These are phyloP conservation scores for Sitophilus oryzae DNA, from an alignment of 1,140 invertebrate genomes.

Conservation along the genomic window DNA sequence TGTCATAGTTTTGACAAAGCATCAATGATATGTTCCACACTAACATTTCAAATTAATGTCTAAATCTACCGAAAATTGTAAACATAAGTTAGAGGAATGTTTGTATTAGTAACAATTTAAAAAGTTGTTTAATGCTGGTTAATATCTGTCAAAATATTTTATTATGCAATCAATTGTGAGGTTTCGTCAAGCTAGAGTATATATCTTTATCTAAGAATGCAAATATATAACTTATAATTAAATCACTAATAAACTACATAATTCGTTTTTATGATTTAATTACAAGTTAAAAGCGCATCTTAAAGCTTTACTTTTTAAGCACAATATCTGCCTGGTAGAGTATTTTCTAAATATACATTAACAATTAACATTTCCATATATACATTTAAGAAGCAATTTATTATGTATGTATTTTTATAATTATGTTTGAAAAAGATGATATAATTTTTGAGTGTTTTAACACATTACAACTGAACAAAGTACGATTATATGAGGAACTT, in stretches of 20 bases:
- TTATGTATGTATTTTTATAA: neutral
- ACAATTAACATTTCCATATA: constrained; percentile 31
- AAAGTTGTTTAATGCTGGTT: neutral
- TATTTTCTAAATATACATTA: constrained; percentile 18
- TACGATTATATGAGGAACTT: too few relatives aligned
- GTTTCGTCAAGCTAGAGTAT: too few relatives aligned
- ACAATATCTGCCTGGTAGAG: constrained; percentile 24
- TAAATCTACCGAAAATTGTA: neutral
- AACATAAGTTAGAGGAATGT: neutral
- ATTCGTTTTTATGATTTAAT: too few relatives aligned
- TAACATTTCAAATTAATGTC: neutral
- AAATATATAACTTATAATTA: too few relatives aligned
- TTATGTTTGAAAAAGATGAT: too few relatives aligned
- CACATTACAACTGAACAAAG: too few relatives aligned
- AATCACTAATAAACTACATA: too few relatives aligned
- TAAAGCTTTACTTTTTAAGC: constrained; percentile 16
- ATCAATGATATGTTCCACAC: neutral
- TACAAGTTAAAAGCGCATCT: neutral
- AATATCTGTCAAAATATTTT: neutral
- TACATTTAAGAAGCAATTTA: constrained; percentile 26
- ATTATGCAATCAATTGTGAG: neutral
- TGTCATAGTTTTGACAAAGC: neutral
- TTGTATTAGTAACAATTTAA: neutral
- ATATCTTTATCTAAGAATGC: too few relatives aligned
- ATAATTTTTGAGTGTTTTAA: too few relatives aligned